Evolutionary conservation across 2,797 vertebrate genomes (phyloP).

Genomic region (Gymnodraco acuticeps): DNA sequence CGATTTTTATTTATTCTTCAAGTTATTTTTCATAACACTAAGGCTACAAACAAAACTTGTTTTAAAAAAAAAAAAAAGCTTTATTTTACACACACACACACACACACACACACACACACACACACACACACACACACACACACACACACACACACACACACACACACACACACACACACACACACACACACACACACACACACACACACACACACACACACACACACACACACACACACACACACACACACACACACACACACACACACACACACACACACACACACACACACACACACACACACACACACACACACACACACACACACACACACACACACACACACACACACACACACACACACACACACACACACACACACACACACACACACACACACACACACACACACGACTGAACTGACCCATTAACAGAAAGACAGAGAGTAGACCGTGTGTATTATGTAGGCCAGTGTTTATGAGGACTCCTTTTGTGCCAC

Average conservation of each 20-base stretch:
- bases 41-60: neutral
- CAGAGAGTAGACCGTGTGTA: constrained; percentile 42
- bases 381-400: constrained; percentile 15
- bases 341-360: no score
- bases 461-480: constrained; percentile 57
- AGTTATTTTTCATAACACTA: constrained; percentile 7
- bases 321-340: constrained; percentile 8
- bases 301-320: constrained; percentile 6
- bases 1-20: neutral
- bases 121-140: no score
- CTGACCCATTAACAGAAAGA: constrained; percentile 64
- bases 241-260: constrained; percentile 31
- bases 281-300: neutral
- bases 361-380: constrained; percentile 3
- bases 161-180: constrained; percentile 25
- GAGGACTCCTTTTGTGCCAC: constrained; percentile 37
- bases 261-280: no score
- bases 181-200: no score
- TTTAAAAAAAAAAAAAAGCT: no score
- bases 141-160: constrained; percentile 11
- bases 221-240: neutral
- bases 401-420: neutral
- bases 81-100: constrained; percentile 47
- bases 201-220: no score
- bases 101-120: no score